Conservation (phyloP, 2,113 vertebrate genomes). For the Cyanoramphus novaezelandiae region DNA sequence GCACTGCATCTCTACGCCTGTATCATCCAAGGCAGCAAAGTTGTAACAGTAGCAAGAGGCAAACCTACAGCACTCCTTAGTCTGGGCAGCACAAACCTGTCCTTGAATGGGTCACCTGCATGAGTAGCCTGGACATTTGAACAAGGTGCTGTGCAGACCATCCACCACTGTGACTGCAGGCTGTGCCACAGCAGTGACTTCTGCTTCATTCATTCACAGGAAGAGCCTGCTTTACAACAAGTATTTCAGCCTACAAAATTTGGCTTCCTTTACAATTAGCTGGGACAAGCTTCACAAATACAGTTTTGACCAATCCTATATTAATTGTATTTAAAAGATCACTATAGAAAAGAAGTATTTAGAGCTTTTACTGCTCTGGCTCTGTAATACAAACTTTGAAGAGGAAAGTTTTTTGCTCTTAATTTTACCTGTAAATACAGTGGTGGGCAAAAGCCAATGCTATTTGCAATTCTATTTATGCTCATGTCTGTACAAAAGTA, state of each 20-base stretch:
- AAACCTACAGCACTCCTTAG: not conserved
- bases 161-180: rapidly evolving
- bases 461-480: not conserved
- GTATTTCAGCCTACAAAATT: not conserved
- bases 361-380: not conserved
- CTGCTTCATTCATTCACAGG: not conserved
- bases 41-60: not conserved
- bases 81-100: not conserved
- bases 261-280: not conserved
- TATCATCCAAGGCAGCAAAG: not conserved
- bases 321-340: not conserved
- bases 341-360: not conserved
- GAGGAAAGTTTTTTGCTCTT: not conserved
- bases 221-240: not conserved
- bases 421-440: not conserved
- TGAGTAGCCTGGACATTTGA: not conserved
- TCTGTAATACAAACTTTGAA: not conserved
- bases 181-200: not conserved
- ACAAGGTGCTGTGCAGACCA: not conserved
- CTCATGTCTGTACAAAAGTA: not conserved
- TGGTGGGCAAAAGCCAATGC: not conserved
- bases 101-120: not conserved
- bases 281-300: not conserved
- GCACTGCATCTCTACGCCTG: not conserved
- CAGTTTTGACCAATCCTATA: not conserved